Conservation (phyloP, 1,140 invertebrate species). For the Heliconius himera region DNA sequence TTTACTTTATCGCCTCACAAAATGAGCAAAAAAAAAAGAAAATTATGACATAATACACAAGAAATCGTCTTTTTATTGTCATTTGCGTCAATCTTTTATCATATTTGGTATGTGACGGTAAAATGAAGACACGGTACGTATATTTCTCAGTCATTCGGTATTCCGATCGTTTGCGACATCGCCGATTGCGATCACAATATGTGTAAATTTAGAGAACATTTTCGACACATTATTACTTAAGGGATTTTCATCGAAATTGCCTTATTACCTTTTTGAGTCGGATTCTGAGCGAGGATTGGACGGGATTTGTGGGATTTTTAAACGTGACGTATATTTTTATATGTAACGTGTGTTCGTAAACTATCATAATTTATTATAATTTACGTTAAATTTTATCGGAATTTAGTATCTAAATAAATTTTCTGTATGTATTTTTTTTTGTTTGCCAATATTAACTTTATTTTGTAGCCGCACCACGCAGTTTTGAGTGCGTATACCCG, state of each 20-base stretch:
- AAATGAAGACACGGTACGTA: constrained; percentile 4
- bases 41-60: background rate
- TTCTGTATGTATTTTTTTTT: too few species aligned
- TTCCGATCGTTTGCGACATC: constrained; percentile 67
- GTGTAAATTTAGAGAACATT: constrained; percentile 79
- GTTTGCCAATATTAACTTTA: too few species aligned
- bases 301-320: constrained; percentile 50
- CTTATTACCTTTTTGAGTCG: constrained; percentile 77
- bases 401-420: too few species aligned
- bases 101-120: background rate
- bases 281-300: constrained; percentile 67
- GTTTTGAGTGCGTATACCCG: too few species aligned
- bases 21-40: background rate
- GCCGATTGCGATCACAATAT: constrained; percentile 73
- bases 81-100: background rate
- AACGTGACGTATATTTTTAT: constrained; percentile 2
- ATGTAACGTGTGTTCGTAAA: background rate
- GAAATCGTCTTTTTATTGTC: background rate
- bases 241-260: constrained; percentile 79
- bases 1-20: too few species aligned
- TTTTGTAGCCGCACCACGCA: too few species aligned
- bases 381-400: too few species aligned
- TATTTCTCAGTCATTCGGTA: constrained; percentile 52
- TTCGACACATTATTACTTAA: constrained; percentile 78
- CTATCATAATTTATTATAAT: background rate